Evolutionary conservation across 2,797 vertebrate species (phyloP), one percentile per base, ranked within the genome.

Genomic region (Gymnothorax javanicus): DNA sequence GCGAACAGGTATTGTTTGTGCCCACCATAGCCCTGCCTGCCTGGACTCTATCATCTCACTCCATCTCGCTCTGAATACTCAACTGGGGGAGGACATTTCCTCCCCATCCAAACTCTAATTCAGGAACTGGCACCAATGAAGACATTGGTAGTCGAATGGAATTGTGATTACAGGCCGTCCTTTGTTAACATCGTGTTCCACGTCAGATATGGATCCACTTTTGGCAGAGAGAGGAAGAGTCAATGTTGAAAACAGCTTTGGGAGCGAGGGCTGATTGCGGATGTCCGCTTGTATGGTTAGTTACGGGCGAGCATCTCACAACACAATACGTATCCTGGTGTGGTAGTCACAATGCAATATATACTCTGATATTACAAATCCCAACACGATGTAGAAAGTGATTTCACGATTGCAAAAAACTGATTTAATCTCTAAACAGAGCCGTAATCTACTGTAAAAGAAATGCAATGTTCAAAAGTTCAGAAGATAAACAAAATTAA

Each of bases 151-250:
- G 92, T 91, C 92, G 91, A 93, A 92, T 91, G 90, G 92, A 88
- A 88, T 90, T 91, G 92, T 92, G 93, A 94, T 94, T 93, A 94
- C 92, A 94, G 92, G 89, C 89, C 89, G 88, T 94, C 93, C 93
- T 93, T 95, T 95, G 94, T 95, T 93, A 92, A 88, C 92, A 91
- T 91, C 90, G n/a, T 92, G 93, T 92, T 92, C 94, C 92, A 92
- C 92, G 91, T 92, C 89, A 94, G 93, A 95, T 95, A 94, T 91
- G 87, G 91, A 94, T 95, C 94, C 90, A 94, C 91, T 92, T 57
- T 82, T 56, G 43, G 59, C 23, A 23, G 54, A 3, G 3, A 27
- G 79, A 59, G 60, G 67, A 67, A 75, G 67, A 4, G 20, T 60
- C 83, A 54, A 54, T 50, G 69, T 60, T 15, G 17, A 33, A 50